phyloP scores from a whole-genome alignment of 2,797 vertebrate genomes.

The Potorous gilbertii region DNA sequence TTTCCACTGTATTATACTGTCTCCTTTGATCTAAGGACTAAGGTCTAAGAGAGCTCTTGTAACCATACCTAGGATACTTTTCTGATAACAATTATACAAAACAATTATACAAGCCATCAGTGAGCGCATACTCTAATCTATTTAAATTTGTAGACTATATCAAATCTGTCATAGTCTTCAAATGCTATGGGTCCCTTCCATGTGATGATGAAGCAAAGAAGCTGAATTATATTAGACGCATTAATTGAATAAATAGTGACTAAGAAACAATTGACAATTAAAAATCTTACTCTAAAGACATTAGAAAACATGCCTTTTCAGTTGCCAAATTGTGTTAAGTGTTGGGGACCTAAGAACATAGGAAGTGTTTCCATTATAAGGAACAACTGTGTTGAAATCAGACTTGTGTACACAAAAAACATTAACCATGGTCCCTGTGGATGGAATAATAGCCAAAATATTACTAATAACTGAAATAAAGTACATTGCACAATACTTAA shows the following conservation, averaged over 20 bases:
- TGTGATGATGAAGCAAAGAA: not conserved
- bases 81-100: not conserved
- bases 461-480: conserved; percentile 73
- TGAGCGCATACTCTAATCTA: not conserved
- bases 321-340: conserved; percentile 43
- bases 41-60: not conserved
- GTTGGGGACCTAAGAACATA: conserved; percentile 2
- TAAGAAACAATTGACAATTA: not conserved
- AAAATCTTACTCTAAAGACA: not conserved
- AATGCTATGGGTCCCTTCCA: not conserved
- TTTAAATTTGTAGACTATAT: not conserved
- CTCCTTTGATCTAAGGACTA: not conserved
- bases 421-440: conserved; percentile 55
- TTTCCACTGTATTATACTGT: not conserved
- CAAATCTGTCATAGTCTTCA: not conserved
- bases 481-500: conserved; percentile 42
- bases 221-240: not conserved
- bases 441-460: conserved; percentile 55
- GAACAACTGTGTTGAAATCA: conserved; percentile 48
- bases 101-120: not conserved
- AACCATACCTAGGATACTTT: not conserved
- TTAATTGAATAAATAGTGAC: not conserved
- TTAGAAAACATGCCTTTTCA: not conserved
- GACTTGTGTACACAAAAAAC: conserved; percentile 46
- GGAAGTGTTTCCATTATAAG: not conserved